Percentiles rank a stretch among this genome's conserved stretches.
These are phyloP conservation scores for Miichthys miiuy DNA, from an alignment of 2,797 vertebrate species.

Conservation along the genomic window DNA sequence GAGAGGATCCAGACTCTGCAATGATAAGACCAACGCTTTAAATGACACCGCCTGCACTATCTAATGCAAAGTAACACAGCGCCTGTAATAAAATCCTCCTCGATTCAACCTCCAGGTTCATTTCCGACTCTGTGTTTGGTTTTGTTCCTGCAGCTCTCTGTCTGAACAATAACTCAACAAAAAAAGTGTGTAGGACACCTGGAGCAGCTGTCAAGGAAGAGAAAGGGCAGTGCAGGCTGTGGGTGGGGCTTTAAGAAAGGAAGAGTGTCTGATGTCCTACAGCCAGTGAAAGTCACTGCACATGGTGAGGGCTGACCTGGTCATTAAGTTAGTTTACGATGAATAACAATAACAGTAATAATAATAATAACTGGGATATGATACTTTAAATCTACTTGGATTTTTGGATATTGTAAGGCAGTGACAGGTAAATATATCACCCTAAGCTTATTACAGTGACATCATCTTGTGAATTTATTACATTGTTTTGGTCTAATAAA, in stretches of 20 bases:
- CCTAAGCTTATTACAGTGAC: background rate
- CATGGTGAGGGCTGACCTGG: background rate
- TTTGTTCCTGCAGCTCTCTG: background rate
- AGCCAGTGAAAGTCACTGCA: slow-evolving; percentile 8
- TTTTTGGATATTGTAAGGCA: background rate
- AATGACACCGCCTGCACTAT: rapidly evolving
- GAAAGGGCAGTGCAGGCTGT: background rate
- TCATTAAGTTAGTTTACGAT: too few species aligned
- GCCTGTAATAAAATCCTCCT: background rate
- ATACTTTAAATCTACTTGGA: background rate
- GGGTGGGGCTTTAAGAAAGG: slow-evolving; percentile 3
- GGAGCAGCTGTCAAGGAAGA: background rate
- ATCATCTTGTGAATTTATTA: background rate
- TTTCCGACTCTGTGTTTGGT: background rate
- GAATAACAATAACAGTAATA: background rate
- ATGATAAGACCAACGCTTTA: background rate
- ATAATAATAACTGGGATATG: background rate
- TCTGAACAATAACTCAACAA: background rate
- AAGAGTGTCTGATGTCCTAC: slow-evolving; percentile 15
- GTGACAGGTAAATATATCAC: background rate
- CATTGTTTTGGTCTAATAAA: background rate
- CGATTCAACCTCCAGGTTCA: background rate
- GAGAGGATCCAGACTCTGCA: slow-evolving; percentile 94
- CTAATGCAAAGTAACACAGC: background rate
- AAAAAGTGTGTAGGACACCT: background rate